These are phyloP conservation scores for Bostrychus sinensis DNA, from an alignment of 2,113 vertebrate species.

Conservation along the genomic window DNA sequence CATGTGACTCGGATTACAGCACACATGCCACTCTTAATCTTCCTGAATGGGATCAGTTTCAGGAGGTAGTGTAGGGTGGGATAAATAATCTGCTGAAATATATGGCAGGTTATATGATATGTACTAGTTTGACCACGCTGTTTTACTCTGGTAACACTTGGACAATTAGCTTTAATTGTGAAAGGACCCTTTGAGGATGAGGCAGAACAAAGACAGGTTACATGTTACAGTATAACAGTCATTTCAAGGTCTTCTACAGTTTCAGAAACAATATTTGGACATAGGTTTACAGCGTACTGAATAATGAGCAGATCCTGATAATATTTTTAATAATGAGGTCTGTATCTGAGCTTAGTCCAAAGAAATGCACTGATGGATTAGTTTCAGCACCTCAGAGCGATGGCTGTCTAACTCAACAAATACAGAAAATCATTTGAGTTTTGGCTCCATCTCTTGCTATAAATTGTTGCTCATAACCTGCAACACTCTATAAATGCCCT, in stretches of 20 bases:
- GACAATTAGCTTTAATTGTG: background rate
- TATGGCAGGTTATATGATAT: slow-evolving; percentile 39
- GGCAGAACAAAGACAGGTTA: background rate
- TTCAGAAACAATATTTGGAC: no score
- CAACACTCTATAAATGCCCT: slow-evolving; percentile 1
- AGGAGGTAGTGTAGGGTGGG: slow-evolving; percentile 43
- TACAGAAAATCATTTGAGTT: slow-evolving; percentile 44
- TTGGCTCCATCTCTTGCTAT: slow-evolving; percentile 12
- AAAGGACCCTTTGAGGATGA: background rate
- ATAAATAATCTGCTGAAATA: slow-evolving; percentile 41
- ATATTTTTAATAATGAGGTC: slow-evolving; percentile 42
- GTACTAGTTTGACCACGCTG: slow-evolving; percentile 12
- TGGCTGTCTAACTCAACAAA: slow-evolving; percentile 1
- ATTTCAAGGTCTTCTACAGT: no score
- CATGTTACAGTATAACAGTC: no score
- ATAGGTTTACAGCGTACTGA: no score
- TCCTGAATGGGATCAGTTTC: slow-evolving; percentile 67
- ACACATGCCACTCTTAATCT: slow-evolving; percentile 66
- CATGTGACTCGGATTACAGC: slow-evolving; percentile 75
- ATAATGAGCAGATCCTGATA: no score
- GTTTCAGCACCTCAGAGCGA: slow-evolving; percentile 46
- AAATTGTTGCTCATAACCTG: background rate
- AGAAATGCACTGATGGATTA: slow-evolving; percentile 42
- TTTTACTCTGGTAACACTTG: slow-evolving; percentile 21
- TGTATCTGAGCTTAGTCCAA: slow-evolving; percentile 21